Conservation (phyloP, 2,888 invertebrate genomes). For the Mesorhabditis sp. region DNA sequence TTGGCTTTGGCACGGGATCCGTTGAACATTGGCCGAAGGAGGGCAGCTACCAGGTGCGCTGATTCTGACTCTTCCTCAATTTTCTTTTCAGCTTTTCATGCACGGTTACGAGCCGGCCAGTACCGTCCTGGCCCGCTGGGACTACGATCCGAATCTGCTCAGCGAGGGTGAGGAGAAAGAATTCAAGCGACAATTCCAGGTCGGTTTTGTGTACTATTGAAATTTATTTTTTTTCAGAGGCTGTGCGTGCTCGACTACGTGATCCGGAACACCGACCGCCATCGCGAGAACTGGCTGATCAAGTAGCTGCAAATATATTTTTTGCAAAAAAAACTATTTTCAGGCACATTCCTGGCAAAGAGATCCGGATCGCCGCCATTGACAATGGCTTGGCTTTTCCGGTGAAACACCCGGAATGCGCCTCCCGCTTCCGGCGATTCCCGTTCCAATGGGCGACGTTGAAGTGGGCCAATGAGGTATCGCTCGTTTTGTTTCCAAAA, state of each 20-base stretch:
- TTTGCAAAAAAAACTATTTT: conserved; percentile 8
- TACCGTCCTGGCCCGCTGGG: conserved; percentile 78
- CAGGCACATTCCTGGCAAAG: conserved; percentile 44
- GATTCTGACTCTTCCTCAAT: not conserved
- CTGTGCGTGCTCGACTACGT: conserved; percentile 54
- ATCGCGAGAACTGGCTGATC: conserved; percentile 98
- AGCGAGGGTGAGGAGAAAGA: conserved; percentile 33
- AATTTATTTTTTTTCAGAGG: conserved; percentile 64
- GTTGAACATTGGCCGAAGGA: conserved; percentile 43
- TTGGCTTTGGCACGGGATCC: conserved; percentile 22
- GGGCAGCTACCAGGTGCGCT: conserved; percentile 44
- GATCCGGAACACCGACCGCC: conserved; percentile 66
- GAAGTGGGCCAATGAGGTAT: conserved; percentile 39
- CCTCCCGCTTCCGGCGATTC: conserved; percentile 42
- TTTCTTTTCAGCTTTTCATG: conserved; percentile 76
- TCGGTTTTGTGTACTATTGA: not conserved
- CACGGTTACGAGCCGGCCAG: conserved; percentile 95
- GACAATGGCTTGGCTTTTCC: conserved; percentile 97
- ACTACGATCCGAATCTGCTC: conserved; percentile 38
- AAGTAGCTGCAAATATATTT: conserved; percentile 64
- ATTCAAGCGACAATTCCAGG: conserved; percentile 12
- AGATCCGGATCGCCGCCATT: conserved; percentile 87
- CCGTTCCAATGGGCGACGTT: conserved; percentile 51
- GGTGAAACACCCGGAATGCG: conserved; percentile 88
- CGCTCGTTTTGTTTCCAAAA: too few species aligned